Evolutionary conservation across 2,113 vertebrate genomes (phyloP).

Genomic region (Todiramphus saurophagus): DNA sequence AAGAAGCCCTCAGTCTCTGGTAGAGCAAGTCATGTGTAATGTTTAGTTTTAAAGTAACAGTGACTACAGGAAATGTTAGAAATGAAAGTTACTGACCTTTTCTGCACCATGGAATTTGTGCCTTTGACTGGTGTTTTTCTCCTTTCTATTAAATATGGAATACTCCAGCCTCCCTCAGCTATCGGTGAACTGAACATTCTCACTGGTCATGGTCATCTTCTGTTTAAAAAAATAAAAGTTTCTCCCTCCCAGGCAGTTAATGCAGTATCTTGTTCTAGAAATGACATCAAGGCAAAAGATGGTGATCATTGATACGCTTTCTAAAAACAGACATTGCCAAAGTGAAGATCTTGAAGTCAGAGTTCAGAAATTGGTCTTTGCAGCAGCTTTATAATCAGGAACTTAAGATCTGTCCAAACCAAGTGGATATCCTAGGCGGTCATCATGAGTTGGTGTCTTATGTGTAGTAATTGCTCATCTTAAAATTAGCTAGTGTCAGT

Average conservation of each 20-base stretch:
- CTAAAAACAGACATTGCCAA: background rate
- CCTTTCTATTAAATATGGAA: background rate
- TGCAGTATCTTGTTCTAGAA: background rate
- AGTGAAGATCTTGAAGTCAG: background rate
- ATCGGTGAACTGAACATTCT: background rate
- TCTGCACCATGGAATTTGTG: background rate
- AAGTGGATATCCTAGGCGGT: background rate
- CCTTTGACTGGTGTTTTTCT: background rate
- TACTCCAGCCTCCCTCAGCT: background rate
- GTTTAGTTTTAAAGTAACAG: constrained; percentile 16
- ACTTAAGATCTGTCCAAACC: background rate
- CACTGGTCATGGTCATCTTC: background rate
- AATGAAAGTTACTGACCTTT: background rate
- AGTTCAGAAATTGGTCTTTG: background rate
- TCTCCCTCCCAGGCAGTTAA: background rate
- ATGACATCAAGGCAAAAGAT: background rate
- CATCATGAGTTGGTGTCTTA: background rate
- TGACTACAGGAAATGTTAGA: background rate
- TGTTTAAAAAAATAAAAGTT: background rate
- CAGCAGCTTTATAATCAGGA: background rate
- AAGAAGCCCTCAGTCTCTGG: background rate
- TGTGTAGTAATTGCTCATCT: background rate
- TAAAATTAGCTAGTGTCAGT: background rate
- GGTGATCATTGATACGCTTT: background rate
- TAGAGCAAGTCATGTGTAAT: background rate